These are phyloP conservation scores for Plecturocebus donacophilus DNA, from an alignment of 2,113 vertebrate species.

Conservation along the genomic window DNA sequence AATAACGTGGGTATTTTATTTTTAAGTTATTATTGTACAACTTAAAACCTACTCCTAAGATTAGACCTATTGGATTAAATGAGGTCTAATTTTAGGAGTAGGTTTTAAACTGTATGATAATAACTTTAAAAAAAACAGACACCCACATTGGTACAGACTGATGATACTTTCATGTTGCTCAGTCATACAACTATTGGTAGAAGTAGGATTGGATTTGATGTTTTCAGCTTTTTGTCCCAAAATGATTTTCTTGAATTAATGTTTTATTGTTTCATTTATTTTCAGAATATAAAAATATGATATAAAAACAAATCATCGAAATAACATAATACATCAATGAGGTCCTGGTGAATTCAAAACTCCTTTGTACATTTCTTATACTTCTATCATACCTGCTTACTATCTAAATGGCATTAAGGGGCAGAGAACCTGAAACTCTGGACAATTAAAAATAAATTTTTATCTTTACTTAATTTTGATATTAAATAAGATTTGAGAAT, in stretches of 20 bases:
- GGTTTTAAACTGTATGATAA: neutral
- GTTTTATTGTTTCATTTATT: slow-evolving; percentile 13
- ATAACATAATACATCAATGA: neutral
- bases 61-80: neutral
- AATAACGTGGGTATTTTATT: neutral
- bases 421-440: neutral
- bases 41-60: neutral
- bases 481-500: neutral
- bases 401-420: neutral
- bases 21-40: neutral
- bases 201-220: neutral
- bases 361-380: neutral
- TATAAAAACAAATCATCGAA: neutral
- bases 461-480: neutral
- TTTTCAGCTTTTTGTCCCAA: neutral
- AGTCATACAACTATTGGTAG: neutral
- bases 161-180: neutral
- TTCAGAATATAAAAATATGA: neutral
- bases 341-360: neutral
- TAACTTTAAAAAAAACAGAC: neutral
- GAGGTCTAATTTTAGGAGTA: neutral
- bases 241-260: neutral
- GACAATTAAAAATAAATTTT: neutral
- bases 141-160: neutral
- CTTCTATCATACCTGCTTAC: neutral